A percentile compares a stretch with the other conserved stretches of the same genome.
Conservation (phyloP, 2,113 vertebrate species). For the Ciconia stormi region DNA sequence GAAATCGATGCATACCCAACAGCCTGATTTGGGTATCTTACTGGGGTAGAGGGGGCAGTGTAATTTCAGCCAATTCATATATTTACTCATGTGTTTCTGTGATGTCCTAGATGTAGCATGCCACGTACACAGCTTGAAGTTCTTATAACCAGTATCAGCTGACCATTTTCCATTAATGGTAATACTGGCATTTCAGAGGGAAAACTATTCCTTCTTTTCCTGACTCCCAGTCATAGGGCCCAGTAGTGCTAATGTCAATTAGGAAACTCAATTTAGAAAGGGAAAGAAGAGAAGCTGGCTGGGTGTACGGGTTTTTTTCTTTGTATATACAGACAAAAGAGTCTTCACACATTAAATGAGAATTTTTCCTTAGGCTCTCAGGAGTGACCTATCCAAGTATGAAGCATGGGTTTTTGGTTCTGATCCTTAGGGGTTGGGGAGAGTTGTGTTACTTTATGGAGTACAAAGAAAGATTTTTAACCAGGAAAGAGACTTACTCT, state of each 20-base stretch:
- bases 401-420: not conserved
- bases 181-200: not conserved
- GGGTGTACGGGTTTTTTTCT: not conserved
- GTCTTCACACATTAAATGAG: not conserved
- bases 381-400: not conserved
- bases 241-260: not conserved
- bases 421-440: not conserved
- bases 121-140: rapidly evolving
- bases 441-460: not conserved
- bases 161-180: not conserved
- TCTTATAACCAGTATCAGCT: not conserved
- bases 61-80: not conserved
- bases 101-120: not conserved
- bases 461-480: not conserved
- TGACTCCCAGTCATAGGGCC: not conserved
- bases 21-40: not conserved
- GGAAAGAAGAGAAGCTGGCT: not conserved
- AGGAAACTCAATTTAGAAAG: not conserved
- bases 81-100: not conserved
- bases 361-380: not conserved
- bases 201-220: not conserved
- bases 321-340: not conserved
- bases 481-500: not conserved
- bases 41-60: not conserved
- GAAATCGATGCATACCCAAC: not conserved